Evolutionary conservation across 1,140 invertebrate genomes (phyloP).

Genomic region (Aphelinus certus): DNA sequence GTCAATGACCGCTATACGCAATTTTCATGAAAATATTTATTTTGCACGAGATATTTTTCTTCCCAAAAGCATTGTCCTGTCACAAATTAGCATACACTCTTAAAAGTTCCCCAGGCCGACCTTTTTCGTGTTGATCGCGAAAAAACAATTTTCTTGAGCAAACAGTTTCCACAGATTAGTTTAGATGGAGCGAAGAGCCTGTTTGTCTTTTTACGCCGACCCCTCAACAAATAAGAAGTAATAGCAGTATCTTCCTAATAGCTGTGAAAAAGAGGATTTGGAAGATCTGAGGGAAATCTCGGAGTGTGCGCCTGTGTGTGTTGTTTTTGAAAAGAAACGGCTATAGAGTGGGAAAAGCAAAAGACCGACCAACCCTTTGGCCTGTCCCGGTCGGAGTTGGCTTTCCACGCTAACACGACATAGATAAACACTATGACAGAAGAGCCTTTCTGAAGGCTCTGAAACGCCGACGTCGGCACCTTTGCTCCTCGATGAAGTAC

Average conservation of each 20-base stretch:
- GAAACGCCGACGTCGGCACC: constrained; percentile 52
- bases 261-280: background rate
- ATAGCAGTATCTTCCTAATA: constrained; percentile 18
- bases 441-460: constrained; percentile 45
- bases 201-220: background rate
- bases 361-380: constrained; percentile 26
- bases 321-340: constrained; percentile 9
- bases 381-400: constrained; percentile 44
- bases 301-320: background rate
- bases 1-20: too few species aligned
- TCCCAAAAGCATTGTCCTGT: too few species aligned
- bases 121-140: too few species aligned
- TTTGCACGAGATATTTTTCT: too few species aligned
- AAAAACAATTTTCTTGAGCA: too few species aligned
- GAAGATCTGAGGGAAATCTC: background rate
- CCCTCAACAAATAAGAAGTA: background rate
- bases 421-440: constrained; percentile 52
- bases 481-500: constrained; percentile 44
- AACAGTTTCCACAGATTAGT: too few species aligned
- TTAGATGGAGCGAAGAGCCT: background rate
- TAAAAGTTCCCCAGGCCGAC: too few species aligned
- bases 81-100: too few species aligned
- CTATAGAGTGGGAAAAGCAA: background rate
- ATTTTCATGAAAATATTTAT: too few species aligned
- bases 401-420: constrained; percentile 41